Percentiles rank a stretch among this genome's conserved stretches.
Conservation (phyloP, 64 coral and sea anemone genomes). For the Trachythela sp. region DNA sequence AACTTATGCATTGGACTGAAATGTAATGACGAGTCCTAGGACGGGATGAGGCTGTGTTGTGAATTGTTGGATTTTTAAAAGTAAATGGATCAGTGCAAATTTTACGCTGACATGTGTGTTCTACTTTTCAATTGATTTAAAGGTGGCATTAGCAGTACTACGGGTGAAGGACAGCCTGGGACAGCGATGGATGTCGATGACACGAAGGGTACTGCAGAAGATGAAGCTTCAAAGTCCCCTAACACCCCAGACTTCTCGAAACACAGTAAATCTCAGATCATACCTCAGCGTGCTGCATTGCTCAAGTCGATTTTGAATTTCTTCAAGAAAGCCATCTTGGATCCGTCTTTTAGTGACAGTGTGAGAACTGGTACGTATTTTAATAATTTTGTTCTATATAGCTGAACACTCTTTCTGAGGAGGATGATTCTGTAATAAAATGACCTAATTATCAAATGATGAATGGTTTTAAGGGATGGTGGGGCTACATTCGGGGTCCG, state of each 20-base stretch:
- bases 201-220: background rate
- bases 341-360: constrained; percentile 90
- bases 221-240: background rate
- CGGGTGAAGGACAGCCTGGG: background rate
- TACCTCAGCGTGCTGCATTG: constrained; percentile 87
- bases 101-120: too few species aligned
- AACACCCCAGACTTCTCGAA: background rate
- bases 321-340: constrained; percentile 91
- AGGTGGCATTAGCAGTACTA: background rate
- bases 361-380: constrained; percentile 76
- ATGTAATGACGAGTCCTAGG: background rate
- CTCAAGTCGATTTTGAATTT: constrained; percentile 93
- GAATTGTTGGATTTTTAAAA: background rate
- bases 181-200: background rate
- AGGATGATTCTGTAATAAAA: too few species aligned
- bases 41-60: background rate
- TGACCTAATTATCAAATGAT: too few species aligned
- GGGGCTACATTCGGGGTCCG: too few species aligned
- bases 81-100: too few species aligned
- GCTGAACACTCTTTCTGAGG: too few species aligned
- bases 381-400: background rate
- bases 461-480: too few species aligned
- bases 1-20: background rate
- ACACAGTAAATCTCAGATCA: constrained; percentile 57
- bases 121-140: too few species aligned